phyloP scores from a whole-genome alignment of 2,113 vertebrate species.

The Ramphastos sulfuratus region DNA sequence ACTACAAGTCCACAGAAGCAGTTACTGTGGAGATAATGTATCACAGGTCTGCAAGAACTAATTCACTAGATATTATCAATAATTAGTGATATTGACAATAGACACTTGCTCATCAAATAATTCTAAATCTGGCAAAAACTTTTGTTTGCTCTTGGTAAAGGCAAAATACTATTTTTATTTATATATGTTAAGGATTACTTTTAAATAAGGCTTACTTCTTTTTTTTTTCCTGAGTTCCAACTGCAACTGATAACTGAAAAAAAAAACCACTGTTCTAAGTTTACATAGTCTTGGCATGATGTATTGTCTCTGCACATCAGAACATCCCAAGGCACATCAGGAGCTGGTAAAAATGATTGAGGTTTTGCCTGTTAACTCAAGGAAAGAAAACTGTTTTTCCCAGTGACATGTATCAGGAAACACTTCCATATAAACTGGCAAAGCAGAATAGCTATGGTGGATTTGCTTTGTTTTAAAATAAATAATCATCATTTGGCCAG shows the following conservation, averaged over 20 bases:
- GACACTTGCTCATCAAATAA: background rate
- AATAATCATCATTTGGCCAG: constrained; percentile 1
- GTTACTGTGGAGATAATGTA: background rate
- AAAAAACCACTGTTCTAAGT: background rate
- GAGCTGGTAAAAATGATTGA: background rate
- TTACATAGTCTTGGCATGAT: background rate
- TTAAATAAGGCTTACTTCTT: background rate
- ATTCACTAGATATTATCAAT: background rate
- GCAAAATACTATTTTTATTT: background rate
- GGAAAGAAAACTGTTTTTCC: background rate
- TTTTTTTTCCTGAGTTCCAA: background rate
- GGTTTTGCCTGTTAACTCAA: background rate
- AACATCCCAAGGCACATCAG: background rate
- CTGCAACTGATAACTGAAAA: background rate
- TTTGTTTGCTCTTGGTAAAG: background rate
- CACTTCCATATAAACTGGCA: background rate
- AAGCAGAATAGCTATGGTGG: background rate
- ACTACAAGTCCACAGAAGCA: background rate
- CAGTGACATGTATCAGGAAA: background rate
- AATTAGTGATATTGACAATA: background rate
- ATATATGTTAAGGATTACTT: background rate
- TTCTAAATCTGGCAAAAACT: background rate
- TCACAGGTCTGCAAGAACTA: background rate
- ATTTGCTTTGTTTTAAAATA: background rate
- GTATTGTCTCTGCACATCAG: background rate